phyloP scores from a whole-genome alignment of 2,797 vertebrate species.

The Cuniculus paca region DNA sequence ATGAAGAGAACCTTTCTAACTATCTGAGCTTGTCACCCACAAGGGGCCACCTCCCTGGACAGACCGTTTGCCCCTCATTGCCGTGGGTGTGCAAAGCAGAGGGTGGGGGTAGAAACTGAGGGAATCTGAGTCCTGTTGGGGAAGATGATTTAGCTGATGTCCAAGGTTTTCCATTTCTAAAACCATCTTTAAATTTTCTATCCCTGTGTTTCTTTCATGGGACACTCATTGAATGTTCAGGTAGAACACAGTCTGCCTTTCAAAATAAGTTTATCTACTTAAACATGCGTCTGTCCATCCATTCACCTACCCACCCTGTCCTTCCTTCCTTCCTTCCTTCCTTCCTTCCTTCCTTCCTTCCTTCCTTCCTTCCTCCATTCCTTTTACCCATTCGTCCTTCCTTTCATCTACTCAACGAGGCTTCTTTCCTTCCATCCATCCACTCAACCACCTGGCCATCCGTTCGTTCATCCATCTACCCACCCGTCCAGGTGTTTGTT shows the following conservation, averaged over 20 bases:
- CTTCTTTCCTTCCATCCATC: neutral
- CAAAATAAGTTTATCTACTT: neutral
- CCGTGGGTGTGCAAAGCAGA: neutral
- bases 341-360: too few relatives aligned
- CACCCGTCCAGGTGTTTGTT: neutral
- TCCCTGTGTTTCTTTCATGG: neutral
- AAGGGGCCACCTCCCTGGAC: neutral
- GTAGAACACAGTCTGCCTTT: neutral
- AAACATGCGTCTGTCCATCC: rapidly evolving
- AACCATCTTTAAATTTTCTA: neutral
- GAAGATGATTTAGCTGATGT: neutral
- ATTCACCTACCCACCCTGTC: rapidly evolving
- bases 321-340: too few relatives aligned
- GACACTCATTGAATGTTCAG: too few relatives aligned
- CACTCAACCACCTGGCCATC: rapidly evolving
- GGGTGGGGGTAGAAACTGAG: too few relatives aligned
- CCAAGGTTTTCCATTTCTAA: neutral
- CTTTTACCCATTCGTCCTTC: neutral
- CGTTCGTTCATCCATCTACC: too few relatives aligned
- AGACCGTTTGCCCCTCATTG: too few relatives aligned
- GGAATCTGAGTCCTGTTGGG: neutral
- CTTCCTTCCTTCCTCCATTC: neutral
- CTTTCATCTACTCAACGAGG: neutral
- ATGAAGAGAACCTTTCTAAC: neutral
- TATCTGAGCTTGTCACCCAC: neutral